A percentile compares a stretch with the other conserved stretches of the same genome.
Evolutionary conservation across 37 sponge, comb jelly and placozoan genomes (phyloP).

Genomic region (Corticium candelabrum): DNA sequence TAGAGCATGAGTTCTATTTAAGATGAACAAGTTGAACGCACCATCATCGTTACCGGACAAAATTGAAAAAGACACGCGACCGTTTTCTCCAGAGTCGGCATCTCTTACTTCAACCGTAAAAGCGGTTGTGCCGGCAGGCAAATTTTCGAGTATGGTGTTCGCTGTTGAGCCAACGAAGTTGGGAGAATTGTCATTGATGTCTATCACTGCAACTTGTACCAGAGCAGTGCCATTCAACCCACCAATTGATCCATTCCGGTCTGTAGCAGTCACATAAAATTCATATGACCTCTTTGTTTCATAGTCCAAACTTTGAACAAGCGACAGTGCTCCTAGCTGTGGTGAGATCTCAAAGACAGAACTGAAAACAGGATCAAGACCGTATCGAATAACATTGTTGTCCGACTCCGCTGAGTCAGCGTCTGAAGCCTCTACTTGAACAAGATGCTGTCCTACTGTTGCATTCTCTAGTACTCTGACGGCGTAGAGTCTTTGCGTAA

Average conservation of each 20-base stretch:
- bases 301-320: constrained; percentile 6
- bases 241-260: not conserved
- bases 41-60: too few relatives aligned
- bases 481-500: constrained; percentile 6
- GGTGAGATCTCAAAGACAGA: constrained; percentile 23
- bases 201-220: constrained; percentile 29
- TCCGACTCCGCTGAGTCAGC: constrained; percentile 27
- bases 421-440: constrained; percentile 33
- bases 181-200: constrained; percentile 67
- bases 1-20: too few relatives aligned
- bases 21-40: not conserved
- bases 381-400: constrained; percentile 34
- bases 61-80: too few relatives aligned
- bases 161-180: not conserved
- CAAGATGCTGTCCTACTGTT: not conserved
- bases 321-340: constrained; percentile 1
- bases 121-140: constrained; percentile 9
- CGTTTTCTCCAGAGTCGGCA: constrained; percentile 42
- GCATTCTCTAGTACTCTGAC: constrained; percentile 29
- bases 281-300: too few relatives aligned
- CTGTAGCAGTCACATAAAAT: not conserved
- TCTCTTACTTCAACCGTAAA: constrained; percentile 37
- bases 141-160: constrained; percentile 24
- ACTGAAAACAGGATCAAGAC: constrained; percentile 19
- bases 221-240: constrained; percentile 19